Evolutionary conservation across 2,797 vertebrate species (phyloP).

Genomic region (Carduelis carduelis): DNA sequence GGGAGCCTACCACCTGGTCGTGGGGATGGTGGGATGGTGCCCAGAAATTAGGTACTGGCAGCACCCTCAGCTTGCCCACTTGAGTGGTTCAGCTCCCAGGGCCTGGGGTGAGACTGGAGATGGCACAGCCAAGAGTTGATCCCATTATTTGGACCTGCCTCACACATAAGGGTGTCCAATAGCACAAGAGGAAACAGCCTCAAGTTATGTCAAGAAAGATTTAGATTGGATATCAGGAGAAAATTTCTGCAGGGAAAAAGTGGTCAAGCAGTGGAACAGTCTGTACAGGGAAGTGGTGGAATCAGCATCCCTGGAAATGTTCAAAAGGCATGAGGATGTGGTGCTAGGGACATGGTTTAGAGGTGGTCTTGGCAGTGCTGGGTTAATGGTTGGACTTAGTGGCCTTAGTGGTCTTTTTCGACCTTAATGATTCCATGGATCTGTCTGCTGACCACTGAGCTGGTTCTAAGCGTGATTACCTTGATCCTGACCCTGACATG

Average conservation of each 20-base stretch:
- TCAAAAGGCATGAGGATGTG: neutral
- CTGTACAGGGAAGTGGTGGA: neutral
- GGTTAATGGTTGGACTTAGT: neutral
- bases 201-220: neutral
- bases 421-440: neutral
- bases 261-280: neutral
- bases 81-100: neutral
- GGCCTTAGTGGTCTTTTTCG: neutral
- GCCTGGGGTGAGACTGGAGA: neutral
- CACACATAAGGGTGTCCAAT: accelerated
- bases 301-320: neutral
- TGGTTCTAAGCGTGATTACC: neutral
- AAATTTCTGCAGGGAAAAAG: neutral
- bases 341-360: neutral
- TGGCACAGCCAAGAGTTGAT: neutral
- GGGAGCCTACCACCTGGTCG: accelerated
- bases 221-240: neutral
- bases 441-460: neutral
- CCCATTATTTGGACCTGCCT: neutral
- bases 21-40: neutral
- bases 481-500: neutral
- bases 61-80: neutral
- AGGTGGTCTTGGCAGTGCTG: neutral
- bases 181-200: neutral
- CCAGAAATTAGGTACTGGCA: neutral